phyloP scores from a whole-genome alignment of 2,797 vertebrate genomes.

The Sebastes steindachneri region DNA sequence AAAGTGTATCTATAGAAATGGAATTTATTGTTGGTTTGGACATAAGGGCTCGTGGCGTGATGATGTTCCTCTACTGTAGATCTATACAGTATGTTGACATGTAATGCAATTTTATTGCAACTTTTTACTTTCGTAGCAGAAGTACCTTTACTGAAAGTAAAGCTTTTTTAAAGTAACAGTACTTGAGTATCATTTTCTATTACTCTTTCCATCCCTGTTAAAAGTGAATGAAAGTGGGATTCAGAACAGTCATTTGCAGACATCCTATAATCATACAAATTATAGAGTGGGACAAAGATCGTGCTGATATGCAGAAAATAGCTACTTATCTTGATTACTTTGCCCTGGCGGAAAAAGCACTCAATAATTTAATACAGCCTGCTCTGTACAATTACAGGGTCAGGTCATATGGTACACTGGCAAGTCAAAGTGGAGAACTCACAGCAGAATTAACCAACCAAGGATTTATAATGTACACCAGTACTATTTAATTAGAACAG shows the following conservation, averaged over 20 bases:
- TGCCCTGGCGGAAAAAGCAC: conserved; percentile 15
- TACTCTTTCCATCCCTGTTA: background rate
- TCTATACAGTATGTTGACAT: background rate
- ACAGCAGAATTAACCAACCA: conserved; percentile 35
- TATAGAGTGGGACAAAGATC: conserved; percentile 21
- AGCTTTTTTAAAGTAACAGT: background rate
- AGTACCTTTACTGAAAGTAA: background rate
- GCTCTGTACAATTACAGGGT: conserved; percentile 34
- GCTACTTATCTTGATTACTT: conserved; percentile 42
- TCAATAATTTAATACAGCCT: conserved; percentile 34
- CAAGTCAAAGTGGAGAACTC: conserved; percentile 18
- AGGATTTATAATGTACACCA: conserved; percentile 43
- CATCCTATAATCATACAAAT: background rate
- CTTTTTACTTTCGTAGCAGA: background rate
- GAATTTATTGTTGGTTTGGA: background rate
- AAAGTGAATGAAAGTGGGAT: background rate
- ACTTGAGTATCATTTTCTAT: background rate
- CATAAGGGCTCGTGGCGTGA: no score
- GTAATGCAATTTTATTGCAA: background rate
- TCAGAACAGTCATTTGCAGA: background rate
- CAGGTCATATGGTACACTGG: conserved; percentile 21
- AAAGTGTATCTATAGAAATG: background rate
- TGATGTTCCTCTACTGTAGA: no score
- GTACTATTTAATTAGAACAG: conserved; percentile 54
- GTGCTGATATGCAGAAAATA: conserved; percentile 35